Evolutionary conservation across 2,888 invertebrate genomes (phyloP), one percentile per base, ranked within the genome.

Genomic region (Glyphotaelius pellucidus): DNA sequence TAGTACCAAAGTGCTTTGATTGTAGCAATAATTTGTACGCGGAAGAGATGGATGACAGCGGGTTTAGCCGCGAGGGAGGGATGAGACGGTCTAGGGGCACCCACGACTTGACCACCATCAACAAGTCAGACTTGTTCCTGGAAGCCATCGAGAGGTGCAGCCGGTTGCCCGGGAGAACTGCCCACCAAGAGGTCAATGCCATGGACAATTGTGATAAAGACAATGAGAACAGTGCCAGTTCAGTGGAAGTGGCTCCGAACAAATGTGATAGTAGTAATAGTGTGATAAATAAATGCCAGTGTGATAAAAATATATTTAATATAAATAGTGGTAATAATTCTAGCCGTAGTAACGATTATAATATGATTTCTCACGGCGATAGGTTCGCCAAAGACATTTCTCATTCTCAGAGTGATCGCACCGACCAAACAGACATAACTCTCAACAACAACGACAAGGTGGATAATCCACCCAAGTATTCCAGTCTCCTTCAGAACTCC

Each of bases 71-170:
- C 42, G 42, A 88, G 83, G 83, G 79, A 25, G 95, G 95, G 2
- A 95, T 96, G 95, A 95, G 95, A 19, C 94, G 96, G 32, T 96
- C 96, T 0, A 95, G 95, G n/a, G 96, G 94, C 0, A 96, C 94
- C 89, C 96, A 96, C 93, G 94, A 96, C 89, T 91, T 96, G 30
- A 95, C 95, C 0, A 94, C 94, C 0, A 85, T 95, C 9, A 96
- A 95, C 94, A 96, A 96, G 94, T 96, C 96, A 30, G 96, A 97
- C 94, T 94, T 96, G 90, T 94, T 97, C 92, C 94, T 97, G 91
- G 96, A 96, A 93, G 97, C 97, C 90, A 96, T 97, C 93, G 95
- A 97, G 94, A 95, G 96, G 52, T 95, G 96, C 90, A 94, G 92
- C 95, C 94, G 87, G 94, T 94, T 84, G 94, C 15, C 83, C n/a